Percentiles rank a stretch among this genome's conserved stretches.
phyloP scores from a whole-genome alignment of 2,113 vertebrate species.

The Sapajus apella region DNA sequence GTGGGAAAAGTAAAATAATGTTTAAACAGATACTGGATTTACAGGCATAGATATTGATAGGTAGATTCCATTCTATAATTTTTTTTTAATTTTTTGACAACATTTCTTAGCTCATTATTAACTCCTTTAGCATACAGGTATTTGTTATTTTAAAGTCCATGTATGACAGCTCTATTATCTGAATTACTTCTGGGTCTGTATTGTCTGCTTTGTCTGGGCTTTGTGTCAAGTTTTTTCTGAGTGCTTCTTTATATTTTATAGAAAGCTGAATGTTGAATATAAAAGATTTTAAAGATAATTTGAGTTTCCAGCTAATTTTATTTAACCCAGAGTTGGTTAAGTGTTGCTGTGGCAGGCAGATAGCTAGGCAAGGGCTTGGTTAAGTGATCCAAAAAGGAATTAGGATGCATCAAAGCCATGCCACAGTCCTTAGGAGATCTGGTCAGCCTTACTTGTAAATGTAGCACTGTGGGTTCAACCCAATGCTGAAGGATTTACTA shows the following conservation, averaged over 20 bases:
- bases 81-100: background rate
- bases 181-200: background rate
- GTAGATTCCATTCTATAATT: background rate
- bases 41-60: background rate
- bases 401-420: too few species aligned
- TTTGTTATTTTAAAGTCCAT: background rate
- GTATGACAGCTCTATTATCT: background rate
- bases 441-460: background rate
- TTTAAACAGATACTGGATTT: too few species aligned
- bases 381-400: background rate
- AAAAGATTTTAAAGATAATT: background rate
- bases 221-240: background rate
- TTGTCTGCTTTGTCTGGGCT: background rate
- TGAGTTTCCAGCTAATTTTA: background rate
- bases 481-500: too few species aligned
- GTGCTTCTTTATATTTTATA: background rate
- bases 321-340: background rate
- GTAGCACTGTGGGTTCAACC: background rate
- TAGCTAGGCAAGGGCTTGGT: background rate
- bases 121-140: background rate
- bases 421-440: background rate
- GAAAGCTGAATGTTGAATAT: background rate
- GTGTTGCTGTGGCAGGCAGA: background rate
- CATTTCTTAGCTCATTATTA: background rate
- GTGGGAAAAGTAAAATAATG: too few species aligned